Percentiles rank a stretch among this genome's conserved stretches.
These are phyloP conservation scores for Antrozous pallidus DNA, from an alignment of 2,797 vertebrate genomes.

Conservation along the genomic window DNA sequence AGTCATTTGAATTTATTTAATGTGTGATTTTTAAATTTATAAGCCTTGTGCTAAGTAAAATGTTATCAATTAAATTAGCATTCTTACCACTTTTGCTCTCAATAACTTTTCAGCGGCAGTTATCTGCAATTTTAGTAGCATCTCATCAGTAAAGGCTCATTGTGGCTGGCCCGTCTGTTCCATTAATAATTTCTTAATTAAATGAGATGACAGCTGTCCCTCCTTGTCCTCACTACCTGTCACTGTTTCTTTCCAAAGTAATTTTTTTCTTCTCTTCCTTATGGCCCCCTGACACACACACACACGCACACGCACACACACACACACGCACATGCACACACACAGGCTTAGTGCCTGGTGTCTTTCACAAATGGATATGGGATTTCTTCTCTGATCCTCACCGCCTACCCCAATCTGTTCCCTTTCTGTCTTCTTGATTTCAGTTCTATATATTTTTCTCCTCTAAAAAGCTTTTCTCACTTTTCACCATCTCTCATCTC, in stretches of 20 bases:
- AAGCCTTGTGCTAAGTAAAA: constrained; percentile 56
- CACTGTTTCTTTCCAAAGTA: constrained; percentile 55
- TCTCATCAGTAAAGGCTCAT: constrained; percentile 35
- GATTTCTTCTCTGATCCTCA: constrained; percentile 63
- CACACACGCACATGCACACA: constrained; percentile 3
- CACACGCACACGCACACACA: neutral
- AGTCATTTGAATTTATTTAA: constrained; percentile 69
- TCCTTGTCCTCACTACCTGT: constrained; percentile 46
- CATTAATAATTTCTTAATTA: constrained; percentile 69
- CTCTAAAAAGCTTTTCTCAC: constrained; percentile 36
- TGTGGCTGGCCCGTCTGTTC: constrained; percentile 44
- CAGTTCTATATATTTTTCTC: constrained; percentile 47
- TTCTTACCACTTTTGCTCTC: constrained; percentile 53
- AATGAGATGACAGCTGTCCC: constrained; percentile 51
- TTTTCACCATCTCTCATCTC: neutral
- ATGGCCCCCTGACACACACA: neutral
- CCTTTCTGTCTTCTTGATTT: constrained; percentile 58
- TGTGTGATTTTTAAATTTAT: constrained; percentile 66
- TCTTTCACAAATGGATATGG: constrained; percentile 64
- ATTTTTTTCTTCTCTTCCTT: constrained; percentile 47
- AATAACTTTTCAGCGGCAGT: constrained; percentile 61
- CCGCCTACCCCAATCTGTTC: constrained; percentile 73
- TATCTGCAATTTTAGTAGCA: constrained; percentile 52
- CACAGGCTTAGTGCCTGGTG: constrained; percentile 56
- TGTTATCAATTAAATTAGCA: constrained; percentile 67